phyloP scores from a whole-genome alignment of 2,888 invertebrate species.

The Macrosiphum euphorbiae region DNA sequence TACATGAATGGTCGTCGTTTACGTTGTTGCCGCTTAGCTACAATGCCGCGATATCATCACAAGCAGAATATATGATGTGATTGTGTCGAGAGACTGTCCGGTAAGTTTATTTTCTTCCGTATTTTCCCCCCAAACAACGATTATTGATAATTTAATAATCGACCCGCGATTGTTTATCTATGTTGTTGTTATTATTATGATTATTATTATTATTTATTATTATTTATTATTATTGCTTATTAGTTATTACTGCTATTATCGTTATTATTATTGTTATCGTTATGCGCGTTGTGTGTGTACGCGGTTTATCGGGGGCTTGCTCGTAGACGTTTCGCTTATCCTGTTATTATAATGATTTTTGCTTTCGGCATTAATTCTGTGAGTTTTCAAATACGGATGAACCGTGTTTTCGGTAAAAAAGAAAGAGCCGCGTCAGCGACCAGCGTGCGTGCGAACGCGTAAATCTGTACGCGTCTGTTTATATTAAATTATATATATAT shows the following conservation, averaged over 20 bases:
- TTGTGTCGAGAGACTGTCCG: neutral
- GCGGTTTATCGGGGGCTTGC: neutral
- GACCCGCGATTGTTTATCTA: neutral
- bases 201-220: neutral
- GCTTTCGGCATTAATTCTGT: neutral
- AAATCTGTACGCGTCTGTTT: neutral
- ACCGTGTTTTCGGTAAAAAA: neutral
- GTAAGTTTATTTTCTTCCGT: slow-evolving; percentile 37
- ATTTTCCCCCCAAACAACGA: neutral
- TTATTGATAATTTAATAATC: neutral
- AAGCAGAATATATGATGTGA: neutral
- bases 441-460: neutral
- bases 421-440: neutral
- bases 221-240: neutral
- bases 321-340: neutral
- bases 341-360: neutral
- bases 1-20: slow-evolving; percentile 50
- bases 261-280: slow-evolving; percentile 4
- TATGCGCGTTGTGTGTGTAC: neutral
- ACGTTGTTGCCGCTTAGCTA: slow-evolving; percentile 43
- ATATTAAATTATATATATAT: slow-evolving; percentile 8
- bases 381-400: neutral
- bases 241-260: neutral
- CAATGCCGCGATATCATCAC: neutral
- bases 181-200: neutral